Evolutionary conservation across 2,797 vertebrate species (phyloP).

Genomic region (Peromyscus nudipes): DNA sequence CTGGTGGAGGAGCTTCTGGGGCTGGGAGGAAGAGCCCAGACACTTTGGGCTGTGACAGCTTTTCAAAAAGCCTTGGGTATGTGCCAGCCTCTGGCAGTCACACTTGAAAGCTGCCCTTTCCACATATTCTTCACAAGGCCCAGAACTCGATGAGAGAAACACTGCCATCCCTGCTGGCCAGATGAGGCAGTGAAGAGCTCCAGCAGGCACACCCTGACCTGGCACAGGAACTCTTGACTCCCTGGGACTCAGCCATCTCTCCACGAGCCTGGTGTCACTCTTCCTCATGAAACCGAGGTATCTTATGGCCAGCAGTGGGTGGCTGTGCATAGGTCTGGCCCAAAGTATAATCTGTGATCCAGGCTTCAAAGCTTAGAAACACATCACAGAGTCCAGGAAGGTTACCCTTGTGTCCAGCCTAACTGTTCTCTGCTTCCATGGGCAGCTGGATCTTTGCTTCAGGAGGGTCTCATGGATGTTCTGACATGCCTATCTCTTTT

Average conservation of each 20-base stretch:
- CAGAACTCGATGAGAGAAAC: background rate
- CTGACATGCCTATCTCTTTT: background rate
- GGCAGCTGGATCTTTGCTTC: background rate
- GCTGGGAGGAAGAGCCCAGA: background rate
- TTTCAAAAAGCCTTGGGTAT: background rate
- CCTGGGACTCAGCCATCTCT: background rate
- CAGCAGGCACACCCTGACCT: background rate
- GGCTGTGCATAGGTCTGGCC: background rate
- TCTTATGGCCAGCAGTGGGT: background rate
- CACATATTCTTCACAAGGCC: background rate
- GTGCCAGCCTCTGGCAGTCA: slow-evolving; percentile 22
- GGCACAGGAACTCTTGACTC: background rate
- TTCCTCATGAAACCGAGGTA: background rate
- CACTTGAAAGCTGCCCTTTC: slow-evolving; percentile 29
- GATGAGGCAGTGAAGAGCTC: background rate
- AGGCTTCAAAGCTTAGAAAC: background rate
- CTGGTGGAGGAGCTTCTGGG: background rate
- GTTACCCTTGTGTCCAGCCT: background rate
- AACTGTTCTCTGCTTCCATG: background rate
- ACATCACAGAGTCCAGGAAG: background rate
- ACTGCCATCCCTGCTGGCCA: background rate
- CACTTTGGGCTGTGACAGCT: background rate
- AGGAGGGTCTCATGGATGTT: background rate
- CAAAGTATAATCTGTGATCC: background rate
- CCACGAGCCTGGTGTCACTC: background rate